These are phyloP conservation scores for Cataglyphis cursor DNA, from an alignment of 2,888 invertebrate genomes.

Conservation along the genomic window DNA sequence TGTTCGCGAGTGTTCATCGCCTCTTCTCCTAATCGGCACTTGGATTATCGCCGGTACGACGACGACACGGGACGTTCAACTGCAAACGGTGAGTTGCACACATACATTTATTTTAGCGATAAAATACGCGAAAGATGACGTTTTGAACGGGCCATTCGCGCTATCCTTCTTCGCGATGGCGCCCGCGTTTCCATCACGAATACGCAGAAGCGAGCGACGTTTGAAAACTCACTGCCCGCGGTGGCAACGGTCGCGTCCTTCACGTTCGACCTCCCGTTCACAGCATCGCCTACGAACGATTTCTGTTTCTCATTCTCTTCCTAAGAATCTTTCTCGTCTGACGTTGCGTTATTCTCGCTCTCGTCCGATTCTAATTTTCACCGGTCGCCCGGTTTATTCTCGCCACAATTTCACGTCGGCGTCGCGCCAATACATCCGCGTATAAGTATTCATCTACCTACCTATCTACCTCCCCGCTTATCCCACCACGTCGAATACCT, in stretches of 20 bases:
- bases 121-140: constrained; percentile 3
- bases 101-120: constrained; percentile 10
- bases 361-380: constrained; percentile 47
- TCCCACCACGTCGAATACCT: constrained; percentile 73
- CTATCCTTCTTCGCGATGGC: constrained; percentile 29
- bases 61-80: constrained; percentile 39
- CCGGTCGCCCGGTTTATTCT: constrained; percentile 53
- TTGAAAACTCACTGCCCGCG: constrained; percentile 64
- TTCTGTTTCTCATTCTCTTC: not conserved
- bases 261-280: constrained; percentile 42
- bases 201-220: constrained; percentile 46
- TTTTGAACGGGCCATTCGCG: constrained; percentile 28
- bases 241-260: constrained; percentile 75
- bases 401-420: constrained; percentile 61
- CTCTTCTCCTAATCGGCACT: constrained; percentile 67
- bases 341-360: not conserved
- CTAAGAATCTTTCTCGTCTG: not conserved
- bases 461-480: not conserved
- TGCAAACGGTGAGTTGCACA: constrained; percentile 55
- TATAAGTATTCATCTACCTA: constrained; percentile 27
- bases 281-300: not conserved
- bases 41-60: constrained; percentile 69
- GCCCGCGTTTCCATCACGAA: constrained; percentile 5
- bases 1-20: constrained; percentile 48
- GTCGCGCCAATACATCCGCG: constrained; percentile 66